Evolutionary conservation across 2,797 vertebrate genomes (phyloP).

Genomic region (Novumbra hubbsi): DNA sequence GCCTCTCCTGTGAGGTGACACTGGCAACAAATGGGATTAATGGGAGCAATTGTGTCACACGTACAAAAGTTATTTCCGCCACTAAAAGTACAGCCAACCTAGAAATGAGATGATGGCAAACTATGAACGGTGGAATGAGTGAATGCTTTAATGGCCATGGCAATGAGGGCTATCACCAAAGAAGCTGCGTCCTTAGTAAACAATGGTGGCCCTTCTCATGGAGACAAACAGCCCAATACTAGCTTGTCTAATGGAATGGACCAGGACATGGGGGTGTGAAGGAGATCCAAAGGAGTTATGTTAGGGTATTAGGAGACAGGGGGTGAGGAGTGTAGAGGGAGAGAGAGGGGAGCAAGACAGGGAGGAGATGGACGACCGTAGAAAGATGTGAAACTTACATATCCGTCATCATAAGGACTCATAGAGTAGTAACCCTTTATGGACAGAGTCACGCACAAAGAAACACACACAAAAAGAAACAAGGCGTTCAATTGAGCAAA

Average conservation of each 20-base stretch:
- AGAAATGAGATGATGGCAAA: constrained; percentile 26
- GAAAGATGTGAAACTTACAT: constrained; percentile 85
- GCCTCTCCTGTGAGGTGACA: too few species aligned
- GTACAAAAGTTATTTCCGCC: neutral
- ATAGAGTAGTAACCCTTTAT: constrained; percentile 92
- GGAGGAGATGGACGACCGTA: constrained; percentile 12
- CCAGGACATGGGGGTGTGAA: constrained; percentile 20
- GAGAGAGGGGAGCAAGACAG: neutral
- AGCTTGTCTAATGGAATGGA: constrained; percentile 29
- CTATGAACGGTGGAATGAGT: neutral
- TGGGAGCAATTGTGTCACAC: neutral
- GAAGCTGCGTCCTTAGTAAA: constrained; percentile 12
- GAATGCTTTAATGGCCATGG: constrained; percentile 1
- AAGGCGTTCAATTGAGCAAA: constrained; percentile 56
- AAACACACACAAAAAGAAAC: constrained; percentile 52
- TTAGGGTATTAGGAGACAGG: constrained; percentile 14
- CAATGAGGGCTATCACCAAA: constrained; percentile 23
- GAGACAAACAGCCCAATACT: constrained; percentile 36
- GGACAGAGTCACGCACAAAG: constrained; percentile 68
- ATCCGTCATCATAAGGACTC: constrained; percentile 91
- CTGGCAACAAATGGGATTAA: neutral
- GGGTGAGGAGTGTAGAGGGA: constrained; percentile 14
- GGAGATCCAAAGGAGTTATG: constrained; percentile 28
- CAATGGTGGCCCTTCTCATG: constrained; percentile 40
- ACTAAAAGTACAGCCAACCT: neutral